Evolutionary conservation across 1,140 invertebrate species (phyloP), one percentile per base, ranked within the genome.

Genomic region (Uloborus diversus): DNA sequence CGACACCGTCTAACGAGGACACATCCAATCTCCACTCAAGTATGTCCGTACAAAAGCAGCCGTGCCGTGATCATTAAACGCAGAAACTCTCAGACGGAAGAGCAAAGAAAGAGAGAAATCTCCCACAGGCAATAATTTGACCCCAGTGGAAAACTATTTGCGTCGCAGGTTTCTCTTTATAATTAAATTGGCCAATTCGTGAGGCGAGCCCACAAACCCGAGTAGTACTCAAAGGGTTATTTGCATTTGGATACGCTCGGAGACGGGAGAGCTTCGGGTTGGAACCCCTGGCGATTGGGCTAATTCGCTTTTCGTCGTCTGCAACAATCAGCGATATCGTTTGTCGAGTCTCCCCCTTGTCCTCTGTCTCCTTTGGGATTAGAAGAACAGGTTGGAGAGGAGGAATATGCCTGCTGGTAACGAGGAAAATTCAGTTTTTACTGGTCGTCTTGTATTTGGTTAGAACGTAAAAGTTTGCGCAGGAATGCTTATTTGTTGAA

Each of bases 311-410:
- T 68, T 68, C 65, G 65, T 68, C 65, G 65, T 68, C 65, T 68
- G 65, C 65, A 49, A 68, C 65, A 68, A 68, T 68, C 65, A 68
- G 65, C 65, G 65, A 68, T 68, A 68, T 68, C 65, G 65, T 68
- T 68, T 51, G 65, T 47, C 53, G 35, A 30, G 53, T 51, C 65
- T 47, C 53, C 27, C 35, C 42, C 61, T 30, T 30, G 28, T 32
- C 57, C 30, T 33, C 35, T 33, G 32, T 47, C 53, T 47, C 47
- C 47, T 20, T 28, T 32, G 65, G 65, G 49, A 53, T 32, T 51
- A 28, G 65, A 53, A 53, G 42, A 32, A 32, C 42, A 42, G 37
- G 37, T 9, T 42, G 9, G 9, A 1, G 9, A 42, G 37, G 37
- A 17, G 17, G 17, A 42, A 17, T 42, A 13, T 42, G 17, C 37